These are phyloP conservation scores for Eueides isabella DNA, from an alignment of 1,140 invertebrate species.

Conservation along the genomic window DNA sequence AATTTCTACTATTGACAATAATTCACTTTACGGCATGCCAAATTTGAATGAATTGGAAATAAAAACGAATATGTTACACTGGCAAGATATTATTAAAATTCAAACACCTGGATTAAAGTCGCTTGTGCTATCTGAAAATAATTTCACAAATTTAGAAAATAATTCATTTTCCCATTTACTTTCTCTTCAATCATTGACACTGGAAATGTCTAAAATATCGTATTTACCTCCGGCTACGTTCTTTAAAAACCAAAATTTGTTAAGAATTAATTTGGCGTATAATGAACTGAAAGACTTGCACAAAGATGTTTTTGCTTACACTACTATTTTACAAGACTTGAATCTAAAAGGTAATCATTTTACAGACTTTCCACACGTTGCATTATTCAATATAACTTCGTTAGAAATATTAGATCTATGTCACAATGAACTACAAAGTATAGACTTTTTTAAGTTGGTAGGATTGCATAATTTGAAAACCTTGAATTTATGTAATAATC, in stretches of 20 bases:
- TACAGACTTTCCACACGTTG: conserved; percentile 88
- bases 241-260: conserved; percentile 88
- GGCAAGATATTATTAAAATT: conserved; percentile 72
- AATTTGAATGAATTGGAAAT: conserved; percentile 85
- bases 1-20: conserved; percentile 82
- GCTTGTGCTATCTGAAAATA: conserved; percentile 89
- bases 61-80: conserved; percentile 83
- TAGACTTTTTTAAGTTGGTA: conserved; percentile 90
- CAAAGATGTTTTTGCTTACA: conserved; percentile 86
- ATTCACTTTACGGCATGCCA: conserved; percentile 83
- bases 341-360: conserved; percentile 89
- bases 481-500: conserved; percentile 89
- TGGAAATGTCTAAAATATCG: conserved; percentile 87
- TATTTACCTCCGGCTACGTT: conserved; percentile 87
- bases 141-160: conserved; percentile 87
- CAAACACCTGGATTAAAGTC: conserved; percentile 81
- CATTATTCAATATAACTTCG: conserved; percentile 88
- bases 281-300: conserved; percentile 87
- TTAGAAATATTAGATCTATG: conserved; percentile 89
- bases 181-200: conserved; percentile 86
- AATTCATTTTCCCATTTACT: conserved; percentile 88
- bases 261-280: conserved; percentile 87
- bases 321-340: conserved; percentile 89
- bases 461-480: conserved; percentile 88
- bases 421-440: conserved; percentile 86